These are phyloP conservation scores for Rhodophaea formosa DNA, from an alignment of 2,888 invertebrate species.

Conservation along the genomic window DNA sequence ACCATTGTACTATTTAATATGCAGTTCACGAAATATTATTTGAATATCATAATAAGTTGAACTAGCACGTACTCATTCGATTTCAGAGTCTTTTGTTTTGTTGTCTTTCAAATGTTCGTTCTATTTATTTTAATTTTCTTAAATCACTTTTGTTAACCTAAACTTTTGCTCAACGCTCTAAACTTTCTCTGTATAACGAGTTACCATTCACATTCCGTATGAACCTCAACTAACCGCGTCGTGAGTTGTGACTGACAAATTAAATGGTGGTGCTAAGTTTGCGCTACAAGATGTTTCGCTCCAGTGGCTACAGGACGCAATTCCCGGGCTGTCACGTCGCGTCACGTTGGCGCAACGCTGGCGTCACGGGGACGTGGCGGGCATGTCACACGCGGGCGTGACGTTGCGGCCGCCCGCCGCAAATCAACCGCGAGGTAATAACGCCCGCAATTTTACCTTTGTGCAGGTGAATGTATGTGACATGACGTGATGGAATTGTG, in stretches of 20 bases:
- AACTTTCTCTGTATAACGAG: background rate
- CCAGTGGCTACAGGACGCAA: conserved; percentile 44
- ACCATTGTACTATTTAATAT: too few species aligned
- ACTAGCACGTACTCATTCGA: too few species aligned
- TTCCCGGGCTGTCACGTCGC: conserved; percentile 48
- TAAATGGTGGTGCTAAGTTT: conserved; percentile 13
- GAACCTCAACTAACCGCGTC: conserved; percentile 5
- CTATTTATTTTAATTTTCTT: too few species aligned
- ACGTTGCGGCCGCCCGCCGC: conserved; percentile 37
- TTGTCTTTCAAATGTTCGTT: too few species aligned
- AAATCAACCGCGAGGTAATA: conserved; percentile 41
- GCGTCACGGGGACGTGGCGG: conserved; percentile 37
- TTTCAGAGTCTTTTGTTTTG: too few species aligned
- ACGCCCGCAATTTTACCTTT: conserved; percentile 23
- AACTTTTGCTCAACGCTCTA: background rate
- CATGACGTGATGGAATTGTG: conserved; percentile 9
- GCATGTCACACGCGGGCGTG: too few species aligned
- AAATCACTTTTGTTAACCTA: too few species aligned
- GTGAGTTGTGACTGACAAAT: conserved; percentile 15
- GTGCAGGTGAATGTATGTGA: conserved; percentile 6
- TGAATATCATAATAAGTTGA: too few species aligned
- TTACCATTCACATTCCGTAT: background rate
- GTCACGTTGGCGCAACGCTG: conserved; percentile 37
- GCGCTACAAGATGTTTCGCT: conserved; percentile 28
- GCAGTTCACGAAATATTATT: too few species aligned